Base-by-base conservation (phyloP, 2,888 invertebrate species). In the Leistus spinibarbis region DNA sequence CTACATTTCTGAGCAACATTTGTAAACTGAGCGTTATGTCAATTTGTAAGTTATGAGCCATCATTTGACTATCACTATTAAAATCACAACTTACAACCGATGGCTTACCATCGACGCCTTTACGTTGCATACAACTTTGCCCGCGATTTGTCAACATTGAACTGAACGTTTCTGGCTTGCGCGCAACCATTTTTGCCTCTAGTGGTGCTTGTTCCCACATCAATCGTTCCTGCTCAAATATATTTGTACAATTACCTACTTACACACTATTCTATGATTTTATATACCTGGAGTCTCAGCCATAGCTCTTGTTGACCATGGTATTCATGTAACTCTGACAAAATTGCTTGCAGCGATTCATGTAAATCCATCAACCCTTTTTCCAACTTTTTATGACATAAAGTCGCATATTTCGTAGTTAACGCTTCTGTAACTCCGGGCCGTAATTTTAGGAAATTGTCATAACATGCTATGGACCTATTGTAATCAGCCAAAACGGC, bases 401-500 rank as follows among this genome's bases (percentile, higher is more conserved):
- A 81, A 16, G 92, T 90, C 0, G 91, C 91, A 83, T 90, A 88
- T 81, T 88, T 90, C 76, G 91, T 88, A 78, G 88, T 89, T 17
- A 85, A 84, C 0, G 91, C 92, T 60, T 90, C 86, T 77, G 90
- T 88, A 84, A 91, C 90, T 65, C 86, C 86, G 0, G 92, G 91
- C 79, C 91, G 88, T 63, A 93, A 82, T 81, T 89, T 89, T 64
- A 93, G 82, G 70, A 91, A 90, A 80, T 89, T 89, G 79, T 93
- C 91, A 82, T 90, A 91, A 81, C 90, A 91, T 53, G 87, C 86
- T 75, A 92, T 84, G 0, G 94, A 93, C 80, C 88, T 90, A 80
- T 94, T 93, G 81, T 90, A 93, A 77, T 93, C 92, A 0, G 90
- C 90, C 24, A 89, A 79, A 10, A 91, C 88, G 0, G 93, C 92